These are phyloP conservation scores for Sabatieria punctata DNA, from an alignment of 2,888 invertebrate genomes.

Conservation along the genomic window DNA sequence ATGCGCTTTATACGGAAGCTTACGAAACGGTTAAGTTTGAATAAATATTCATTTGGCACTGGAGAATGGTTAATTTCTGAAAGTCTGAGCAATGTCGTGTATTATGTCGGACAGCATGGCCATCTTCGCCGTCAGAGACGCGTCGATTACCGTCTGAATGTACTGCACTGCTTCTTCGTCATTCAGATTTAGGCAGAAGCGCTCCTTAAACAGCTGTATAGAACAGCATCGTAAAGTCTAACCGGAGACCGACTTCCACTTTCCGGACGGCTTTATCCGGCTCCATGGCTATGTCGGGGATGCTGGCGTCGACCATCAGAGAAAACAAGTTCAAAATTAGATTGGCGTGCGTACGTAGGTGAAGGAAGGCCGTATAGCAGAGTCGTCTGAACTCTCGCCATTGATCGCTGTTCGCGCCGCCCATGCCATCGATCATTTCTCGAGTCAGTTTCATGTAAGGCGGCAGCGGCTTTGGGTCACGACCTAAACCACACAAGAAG, in stretches of 20 bases:
- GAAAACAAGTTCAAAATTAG: slow-evolving; percentile 90
- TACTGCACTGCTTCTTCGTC: slow-evolving; percentile 93
- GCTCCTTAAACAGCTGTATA: slow-evolving; percentile 37
- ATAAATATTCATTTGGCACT: no score
- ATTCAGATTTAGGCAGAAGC: slow-evolving; percentile 59
- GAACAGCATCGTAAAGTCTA: slow-evolving; percentile 4
- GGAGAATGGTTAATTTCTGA: neutral
- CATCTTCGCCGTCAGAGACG: slow-evolving; percentile 88
- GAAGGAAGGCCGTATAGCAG: slow-evolving; percentile 75
- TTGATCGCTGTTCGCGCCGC: slow-evolving; percentile 48
- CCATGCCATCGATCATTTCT: slow-evolving; percentile 88
- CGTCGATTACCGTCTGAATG: slow-evolving; percentile 78
- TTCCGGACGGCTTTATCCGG: slow-evolving; percentile 97
- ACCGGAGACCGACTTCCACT: slow-evolving; percentile 40
- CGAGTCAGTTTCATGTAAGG: slow-evolving; percentile 97
- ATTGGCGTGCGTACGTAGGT: slow-evolving; percentile 82
- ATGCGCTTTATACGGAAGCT: no score
- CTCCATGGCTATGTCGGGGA: slow-evolving; percentile 94
- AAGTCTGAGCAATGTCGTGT: slow-evolving; percentile 74
- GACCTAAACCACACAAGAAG: slow-evolving; percentile 36
- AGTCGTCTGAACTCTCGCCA: slow-evolving; percentile 77
- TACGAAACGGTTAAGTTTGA: no score
- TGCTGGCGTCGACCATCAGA: slow-evolving; percentile 92
- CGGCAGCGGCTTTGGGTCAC: slow-evolving; percentile 94
- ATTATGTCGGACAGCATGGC: slow-evolving; percentile 85